Conservation (phyloP, 2,113 vertebrate species). For the Vidua chalybeata region DNA sequence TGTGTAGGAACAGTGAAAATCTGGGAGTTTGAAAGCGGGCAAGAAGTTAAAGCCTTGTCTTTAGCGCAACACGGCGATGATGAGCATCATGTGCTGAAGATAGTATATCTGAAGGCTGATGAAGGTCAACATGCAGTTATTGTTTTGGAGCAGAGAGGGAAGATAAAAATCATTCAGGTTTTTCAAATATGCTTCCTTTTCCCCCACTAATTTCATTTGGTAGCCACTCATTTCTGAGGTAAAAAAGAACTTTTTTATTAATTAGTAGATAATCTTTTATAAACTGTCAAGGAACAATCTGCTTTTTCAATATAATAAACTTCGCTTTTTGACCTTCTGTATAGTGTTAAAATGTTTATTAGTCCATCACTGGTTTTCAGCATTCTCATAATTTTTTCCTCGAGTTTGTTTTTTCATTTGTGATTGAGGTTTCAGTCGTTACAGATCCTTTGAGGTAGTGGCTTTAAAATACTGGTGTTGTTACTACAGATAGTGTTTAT, state of each 20-base stretch:
- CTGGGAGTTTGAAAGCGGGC: constrained; percentile 73
- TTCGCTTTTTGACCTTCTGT: not conserved
- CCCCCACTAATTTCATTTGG: not conserved
- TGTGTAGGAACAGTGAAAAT: constrained; percentile 72
- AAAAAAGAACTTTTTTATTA: not conserved
- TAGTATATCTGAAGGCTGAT: constrained; percentile 62
- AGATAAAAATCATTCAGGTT: constrained; percentile 76
- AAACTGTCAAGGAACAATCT: not conserved
- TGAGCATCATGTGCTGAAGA: constrained; percentile 12
- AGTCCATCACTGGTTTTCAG: not conserved
- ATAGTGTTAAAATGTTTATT: not conserved
- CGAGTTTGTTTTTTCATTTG: not conserved
- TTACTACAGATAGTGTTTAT: not conserved
- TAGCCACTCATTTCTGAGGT: not conserved
- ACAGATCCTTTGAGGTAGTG: not conserved
- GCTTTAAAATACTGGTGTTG: not conserved
- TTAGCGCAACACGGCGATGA: constrained; percentile 41
- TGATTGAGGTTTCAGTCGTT: not conserved
- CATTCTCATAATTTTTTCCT: not conserved
- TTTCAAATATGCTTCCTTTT: not conserved
- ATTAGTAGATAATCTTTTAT: not conserved
- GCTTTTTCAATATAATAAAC: not conserved
- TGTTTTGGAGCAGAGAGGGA: constrained; percentile 63
- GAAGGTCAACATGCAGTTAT: constrained; percentile 57
- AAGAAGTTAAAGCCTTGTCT: constrained; percentile 65